Conservation (phyloP, 1,140 invertebrate genomes). For the Onthophagus taurus region DNA sequence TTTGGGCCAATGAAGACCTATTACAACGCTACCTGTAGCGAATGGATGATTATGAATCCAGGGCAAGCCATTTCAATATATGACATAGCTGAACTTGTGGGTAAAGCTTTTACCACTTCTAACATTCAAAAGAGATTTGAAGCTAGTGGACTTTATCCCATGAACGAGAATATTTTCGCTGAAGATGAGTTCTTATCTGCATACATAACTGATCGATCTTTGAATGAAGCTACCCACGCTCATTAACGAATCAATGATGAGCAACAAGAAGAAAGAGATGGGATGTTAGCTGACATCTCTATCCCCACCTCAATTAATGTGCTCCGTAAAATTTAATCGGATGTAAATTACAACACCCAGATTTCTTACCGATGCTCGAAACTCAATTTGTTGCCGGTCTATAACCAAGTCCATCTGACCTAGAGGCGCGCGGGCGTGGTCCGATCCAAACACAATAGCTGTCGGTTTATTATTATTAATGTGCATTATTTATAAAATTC, state of each 20-base stretch:
- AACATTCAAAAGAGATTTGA: slow-evolving; percentile 9
- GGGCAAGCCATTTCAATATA: slow-evolving; percentile 28
- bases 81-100: slow-evolving; percentile 22
- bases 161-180: slow-evolving; percentile 19
- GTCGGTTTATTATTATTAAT: no score
- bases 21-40: slow-evolving; percentile 18
- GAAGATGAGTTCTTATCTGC: slow-evolving; percentile 17
- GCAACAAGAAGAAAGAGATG: neutral
- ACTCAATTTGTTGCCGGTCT: no score
- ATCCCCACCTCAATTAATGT: neutral
- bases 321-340: no score
- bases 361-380: no score
- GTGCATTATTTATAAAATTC: no score
- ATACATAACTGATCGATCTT: slow-evolving; percentile 9
- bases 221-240: slow-evolving; percentile 5
- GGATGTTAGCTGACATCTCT: no score
- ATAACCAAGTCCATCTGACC: no score
- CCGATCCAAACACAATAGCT: no score
- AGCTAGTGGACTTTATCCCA: slow-evolving; percentile 9
- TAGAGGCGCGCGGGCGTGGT: no score
- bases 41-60: slow-evolving; percentile 25
- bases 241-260: slow-evolving; percentile 10
- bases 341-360: no score
- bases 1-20: slow-evolving; percentile 11
- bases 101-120: slow-evolving; percentile 12